Evolutionary conservation across 2,888 invertebrate genomes (phyloP).

Genomic region (Parnassius apollo): DNA sequence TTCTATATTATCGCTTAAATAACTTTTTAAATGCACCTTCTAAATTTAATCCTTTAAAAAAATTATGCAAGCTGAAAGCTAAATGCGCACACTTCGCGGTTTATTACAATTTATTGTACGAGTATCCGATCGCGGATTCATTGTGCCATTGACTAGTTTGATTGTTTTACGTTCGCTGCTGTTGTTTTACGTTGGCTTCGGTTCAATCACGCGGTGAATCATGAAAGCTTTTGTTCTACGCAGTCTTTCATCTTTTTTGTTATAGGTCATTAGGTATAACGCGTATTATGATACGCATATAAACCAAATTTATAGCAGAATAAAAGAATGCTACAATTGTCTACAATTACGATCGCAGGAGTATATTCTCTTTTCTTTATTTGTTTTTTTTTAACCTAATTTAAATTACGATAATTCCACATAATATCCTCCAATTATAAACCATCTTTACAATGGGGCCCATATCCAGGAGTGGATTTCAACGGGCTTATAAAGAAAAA

Average conservation of each 20-base stretch:
- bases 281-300: conserved; percentile 22
- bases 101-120: conserved; percentile 13
- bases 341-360: not conserved
- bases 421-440: too few species aligned
- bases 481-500: too few species aligned
- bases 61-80: not conserved
- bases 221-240: conserved; percentile 27
- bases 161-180: conserved; percentile 34
- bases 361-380: too few species aligned
- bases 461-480: too few species aligned
- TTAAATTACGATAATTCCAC: too few species aligned
- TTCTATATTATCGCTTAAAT: too few species aligned
- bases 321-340: conserved; percentile 4
- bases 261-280: conserved; percentile 21
- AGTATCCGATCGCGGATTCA: conserved; percentile 17
- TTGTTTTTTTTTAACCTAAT: too few species aligned
- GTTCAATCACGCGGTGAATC: conserved; percentile 48
- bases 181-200: conserved; percentile 39
- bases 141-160: conserved; percentile 34
- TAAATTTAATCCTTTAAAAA: not conserved
- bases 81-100: not conserved
- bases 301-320: conserved; percentile 13
- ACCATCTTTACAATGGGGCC: too few species aligned
- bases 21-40: not conserved
- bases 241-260: conserved; percentile 22